Percentiles rank a stretch among this genome's conserved stretches.
These are phyloP conservation scores for Fulmarus glacialis DNA, from an alignment of 2,113 vertebrate species.

Conservation along the genomic window DNA sequence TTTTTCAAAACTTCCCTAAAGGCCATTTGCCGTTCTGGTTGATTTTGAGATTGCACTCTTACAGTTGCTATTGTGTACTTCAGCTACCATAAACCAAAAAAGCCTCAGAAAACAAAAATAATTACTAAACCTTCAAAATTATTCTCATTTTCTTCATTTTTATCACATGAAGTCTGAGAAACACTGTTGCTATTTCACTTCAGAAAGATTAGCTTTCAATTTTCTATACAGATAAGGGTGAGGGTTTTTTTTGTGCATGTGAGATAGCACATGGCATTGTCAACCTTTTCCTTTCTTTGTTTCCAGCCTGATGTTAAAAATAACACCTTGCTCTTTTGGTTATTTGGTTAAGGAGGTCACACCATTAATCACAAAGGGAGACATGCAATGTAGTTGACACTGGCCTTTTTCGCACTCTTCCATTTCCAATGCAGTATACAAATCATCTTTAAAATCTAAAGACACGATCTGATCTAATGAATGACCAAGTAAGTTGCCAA, in stretches of 20 bases:
- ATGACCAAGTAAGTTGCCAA: background rate
- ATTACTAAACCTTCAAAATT: background rate
- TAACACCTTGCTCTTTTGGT: background rate
- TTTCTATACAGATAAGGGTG: background rate
- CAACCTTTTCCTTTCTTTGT: background rate
- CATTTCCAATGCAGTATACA: background rate
- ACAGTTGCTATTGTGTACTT: background rate
- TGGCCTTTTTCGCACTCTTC: background rate
- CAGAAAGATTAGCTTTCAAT: background rate
- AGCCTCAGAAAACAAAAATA: background rate
- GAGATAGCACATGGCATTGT: background rate
- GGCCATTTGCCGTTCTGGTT: background rate
- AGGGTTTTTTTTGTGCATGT: rapidly evolving
- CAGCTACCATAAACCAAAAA: background rate
- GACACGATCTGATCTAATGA: background rate
- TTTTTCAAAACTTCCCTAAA: background rate
- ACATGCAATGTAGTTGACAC: background rate
- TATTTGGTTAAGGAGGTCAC: background rate
- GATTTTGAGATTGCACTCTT: background rate
- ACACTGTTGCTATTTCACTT: background rate
- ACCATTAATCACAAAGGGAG: background rate
- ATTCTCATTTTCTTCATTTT: background rate
- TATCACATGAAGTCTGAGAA: background rate
- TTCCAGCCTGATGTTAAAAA: background rate
- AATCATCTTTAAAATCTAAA: background rate